Base-by-base conservation (phyloP, 1,140 invertebrate genomes). In the Drosophila bocki region DNA sequence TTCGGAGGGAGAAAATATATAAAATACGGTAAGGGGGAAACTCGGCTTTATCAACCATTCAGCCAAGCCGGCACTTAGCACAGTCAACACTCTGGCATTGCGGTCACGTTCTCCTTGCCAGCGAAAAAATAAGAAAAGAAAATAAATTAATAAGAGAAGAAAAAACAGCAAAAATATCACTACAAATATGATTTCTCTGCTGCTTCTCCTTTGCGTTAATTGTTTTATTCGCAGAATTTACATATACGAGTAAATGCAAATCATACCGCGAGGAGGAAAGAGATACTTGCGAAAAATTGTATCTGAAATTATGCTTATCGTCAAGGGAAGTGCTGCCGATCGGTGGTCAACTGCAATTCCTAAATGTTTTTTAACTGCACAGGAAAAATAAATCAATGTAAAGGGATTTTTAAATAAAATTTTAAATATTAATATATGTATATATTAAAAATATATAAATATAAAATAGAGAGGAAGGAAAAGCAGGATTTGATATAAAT, bases 221-320 rank as follows among this genome's bases (percentile, higher is more conserved):
- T 88, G 85, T 85, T 90, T 84, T 85, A 85, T 90, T 78, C 78
- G 78, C 74, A 74, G 69, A 84, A 85, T 82, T 90, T 85, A 78
- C 85, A 85, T 90, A 83, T 11, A 13, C 33, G 3, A 54, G 33
- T 62, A 75, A 78, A 69, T 51, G 51, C 54, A 68, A 74, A 57
- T 47, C 47, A 56, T 41, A 45, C 63, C 51, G 13, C 48, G 5
- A 22, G 33, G 53, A 41, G n/a, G n/a, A n/a, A n/a, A n/a, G n/a
- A n/a, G 45, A 47, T 47, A 47, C 48, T 32, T 41, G 48, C 37
- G 53, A 39, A 68, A 56, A 62, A 61, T 69, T 44, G 33, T 78
- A 60, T 69, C 64, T 60, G 44, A 53, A 69, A 63, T 67, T 80
- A 78, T 78, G 75, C 69, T 79, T 82, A 78, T 78, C 75, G 76